Base-by-base conservation (phyloP, 2,113 vertebrate species). In the Apistogramma diplotaenia region DNA sequence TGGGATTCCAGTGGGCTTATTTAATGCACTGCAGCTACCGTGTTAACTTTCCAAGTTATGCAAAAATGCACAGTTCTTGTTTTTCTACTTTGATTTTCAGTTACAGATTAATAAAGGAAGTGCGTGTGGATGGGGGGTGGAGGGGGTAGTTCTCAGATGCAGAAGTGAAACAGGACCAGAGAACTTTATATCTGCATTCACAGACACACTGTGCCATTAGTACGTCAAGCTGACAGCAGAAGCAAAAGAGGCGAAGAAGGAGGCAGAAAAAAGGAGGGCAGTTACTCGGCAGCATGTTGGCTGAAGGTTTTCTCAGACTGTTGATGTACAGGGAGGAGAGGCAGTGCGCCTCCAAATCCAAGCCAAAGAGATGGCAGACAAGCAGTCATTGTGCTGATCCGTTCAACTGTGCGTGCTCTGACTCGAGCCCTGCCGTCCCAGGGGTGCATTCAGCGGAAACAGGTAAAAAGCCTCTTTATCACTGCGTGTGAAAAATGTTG, bases 91-190 rank as follows among this genome's bases (percentile, higher is more conserved):
- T 33, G 72, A 70, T 83, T 62, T 83, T 87, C 31, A 29, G 67
- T 82, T 70, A 29, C 29, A 61, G 10, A 40, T 71, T 60, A 73
- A 77, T 85, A 67, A 76, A 87, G 90, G 93, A 94, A 94, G 92
- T 94, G 7, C 16, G 16, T 49, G 10, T 1, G 19, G 57, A 15
- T 5, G 46, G 37, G 62, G 56, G 75, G 87, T 15, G 89, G 83
- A 79, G 54, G 27, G 54, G 60, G 21, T 53, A 53, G 11, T 53
- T 62, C 51, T 78, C 81, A 61, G 31, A 57, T 88, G 82, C 87
- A 93, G 93, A 94, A 94, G 93, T 94, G 92, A 94, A 91, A 93
- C 87, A 82, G n/a, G 4, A n/a, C 54, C 65, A 31, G 29, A 35
- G 21, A 74, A 3, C 60, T 49, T 46, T 2, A 54, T 15, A 23